Conservation (phyloP, 1,140 invertebrate genomes). For the Berghia stephanieae region DNA sequence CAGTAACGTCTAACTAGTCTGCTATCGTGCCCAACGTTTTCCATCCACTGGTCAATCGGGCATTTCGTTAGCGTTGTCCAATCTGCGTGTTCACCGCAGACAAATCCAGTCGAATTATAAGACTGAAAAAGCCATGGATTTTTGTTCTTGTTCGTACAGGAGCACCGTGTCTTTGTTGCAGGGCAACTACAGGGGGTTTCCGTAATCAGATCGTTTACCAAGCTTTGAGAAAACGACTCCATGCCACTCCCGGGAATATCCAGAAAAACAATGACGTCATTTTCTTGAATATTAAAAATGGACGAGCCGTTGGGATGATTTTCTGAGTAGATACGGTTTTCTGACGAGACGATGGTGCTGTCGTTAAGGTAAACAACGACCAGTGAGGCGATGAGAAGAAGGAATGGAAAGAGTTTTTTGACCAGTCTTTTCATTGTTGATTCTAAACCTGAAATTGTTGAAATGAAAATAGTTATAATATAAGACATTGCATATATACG, state of each 20-base stretch:
- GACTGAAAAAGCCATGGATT: slow-evolving; percentile 16
- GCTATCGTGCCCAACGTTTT: not conserved
- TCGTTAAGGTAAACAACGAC: too few species aligned
- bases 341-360: too few species aligned
- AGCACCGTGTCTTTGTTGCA: not conserved
- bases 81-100: slow-evolving; percentile 11
- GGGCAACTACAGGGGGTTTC: not conserved
- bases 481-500: too few species aligned
- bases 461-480: too few species aligned
- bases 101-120: slow-evolving; percentile 9
- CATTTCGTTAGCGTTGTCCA: slow-evolving; percentile 22
- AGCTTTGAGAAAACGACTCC: not conserved
- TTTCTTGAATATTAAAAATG: slow-evolving; percentile 22
- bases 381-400: too few species aligned
- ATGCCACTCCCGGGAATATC: slow-evolving; percentile 12
- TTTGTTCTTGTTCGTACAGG: slow-evolving; percentile 3
- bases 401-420: too few species aligned
- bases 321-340: too few species aligned
- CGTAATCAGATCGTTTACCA: not conserved
- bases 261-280: slow-evolving; percentile 15
- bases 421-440: too few species aligned
- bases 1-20: not conserved
- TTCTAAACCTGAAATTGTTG: too few species aligned
- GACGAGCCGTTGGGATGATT: too few species aligned
- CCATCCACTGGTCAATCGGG: slow-evolving; percentile 12